Base-by-base conservation (phyloP, 2,797 vertebrate species). In the Enteromius anoplus region DNA sequence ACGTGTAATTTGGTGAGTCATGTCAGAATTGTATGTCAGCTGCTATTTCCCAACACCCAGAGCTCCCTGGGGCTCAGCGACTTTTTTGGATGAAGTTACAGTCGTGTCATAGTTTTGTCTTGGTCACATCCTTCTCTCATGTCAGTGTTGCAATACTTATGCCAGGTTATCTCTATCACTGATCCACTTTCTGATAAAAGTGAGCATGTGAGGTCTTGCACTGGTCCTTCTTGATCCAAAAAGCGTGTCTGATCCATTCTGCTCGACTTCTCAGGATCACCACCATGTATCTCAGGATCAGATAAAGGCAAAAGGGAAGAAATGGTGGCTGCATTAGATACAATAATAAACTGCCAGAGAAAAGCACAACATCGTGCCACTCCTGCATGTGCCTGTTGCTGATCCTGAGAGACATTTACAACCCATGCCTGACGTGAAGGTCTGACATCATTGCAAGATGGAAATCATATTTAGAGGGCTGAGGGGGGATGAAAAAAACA, bases 381-480 rank as follows among this genome's bases (percentile, higher is more conserved):
- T 83, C 72, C 71, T 66, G 82, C 72, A 51, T 65, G 75, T 29
- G 76, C 65, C 72, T 81, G 53, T 70, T 75, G 65, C 45, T 88
- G 82, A 91, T 90, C 86, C 64, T 40, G 7, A 0, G 45, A 73
- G 85, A 90, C 84, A 5, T 88, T 89, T 89, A 87, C 84, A 76
- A 79, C 71, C 58, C 62, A 47, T 62, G 80, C 75, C 55, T 58
- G 42, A 83, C 65, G 6, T 76, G 62, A 87, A 49, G 47, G 77
- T 84, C 77, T 88, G 42, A 81, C 81, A 17, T 89, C 87, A 75
- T 73, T 26, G 53, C 76, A 84, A 64, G 68, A 89, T 84, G 80
- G 62, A 87, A 89, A 92, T 91, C 89, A 88, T 70, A 89, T 90
- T 85, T 49, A 62, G 83, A 87, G 14, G 55, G 42, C 40, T 66